Evolutionary conservation across 35 echinoderm and acorn worm genomes (phyloP).

Genomic region (Heliocidaris tuberculata): DNA sequence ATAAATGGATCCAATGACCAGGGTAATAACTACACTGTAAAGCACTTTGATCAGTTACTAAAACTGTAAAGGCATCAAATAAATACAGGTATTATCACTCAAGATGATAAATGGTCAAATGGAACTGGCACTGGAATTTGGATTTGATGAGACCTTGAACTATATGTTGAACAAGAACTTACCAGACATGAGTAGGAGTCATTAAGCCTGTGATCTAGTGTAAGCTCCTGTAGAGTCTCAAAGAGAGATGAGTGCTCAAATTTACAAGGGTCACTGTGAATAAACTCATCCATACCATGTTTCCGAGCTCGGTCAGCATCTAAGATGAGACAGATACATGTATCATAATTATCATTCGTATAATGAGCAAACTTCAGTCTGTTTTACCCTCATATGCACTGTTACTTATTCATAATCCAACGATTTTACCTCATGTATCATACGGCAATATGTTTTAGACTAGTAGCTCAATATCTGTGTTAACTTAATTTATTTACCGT

Average conservation of each 20-base stretch:
- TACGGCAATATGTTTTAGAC: neutral
- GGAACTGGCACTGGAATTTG: too few relatives aligned
- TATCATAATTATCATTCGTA: neutral
- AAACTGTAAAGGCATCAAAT: too few relatives aligned
- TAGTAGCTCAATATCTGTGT: too few relatives aligned
- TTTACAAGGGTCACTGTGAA: conserved; percentile 81
- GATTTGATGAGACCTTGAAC: too few relatives aligned
- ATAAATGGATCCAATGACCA: too few relatives aligned
- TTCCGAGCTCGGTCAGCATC: conserved; percentile 96
- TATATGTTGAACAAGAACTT: conserved; percentile 24
- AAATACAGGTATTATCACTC: too few relatives aligned
- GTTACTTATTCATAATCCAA: conserved; percentile 53
- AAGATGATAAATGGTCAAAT: too few relatives aligned
- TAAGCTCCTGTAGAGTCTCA: conserved; percentile 89
- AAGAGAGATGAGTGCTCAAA: conserved; percentile 86
- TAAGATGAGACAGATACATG: neutral
- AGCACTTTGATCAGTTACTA: too few relatives aligned
- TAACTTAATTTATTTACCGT: too few relatives aligned
- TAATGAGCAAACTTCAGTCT: conserved; percentile 64
- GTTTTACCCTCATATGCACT: neutral
- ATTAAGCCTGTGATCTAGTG: conserved; percentile 92
- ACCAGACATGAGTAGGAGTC: conserved; percentile 99
- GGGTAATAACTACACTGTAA: too few relatives aligned
- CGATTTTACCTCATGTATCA: neutral
- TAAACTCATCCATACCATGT: conserved; percentile 99